A percentile compares a stretch with the other conserved stretches of the same genome.
Conservation (phyloP, 2,888 invertebrate species). For the Philopedon plagiatum region DNA sequence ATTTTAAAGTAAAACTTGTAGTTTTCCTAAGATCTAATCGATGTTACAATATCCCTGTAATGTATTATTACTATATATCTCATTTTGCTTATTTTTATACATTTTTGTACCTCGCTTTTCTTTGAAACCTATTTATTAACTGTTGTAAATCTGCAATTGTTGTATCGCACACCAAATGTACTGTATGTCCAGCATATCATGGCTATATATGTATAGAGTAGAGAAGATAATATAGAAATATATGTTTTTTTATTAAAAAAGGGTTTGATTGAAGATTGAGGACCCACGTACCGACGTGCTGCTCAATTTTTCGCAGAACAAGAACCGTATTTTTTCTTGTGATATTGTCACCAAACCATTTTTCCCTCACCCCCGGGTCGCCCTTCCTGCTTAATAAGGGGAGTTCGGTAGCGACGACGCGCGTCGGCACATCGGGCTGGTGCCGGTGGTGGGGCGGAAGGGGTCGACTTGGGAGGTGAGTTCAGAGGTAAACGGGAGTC, state of each 20-base stretch:
- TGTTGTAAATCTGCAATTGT: constrained; percentile 45
- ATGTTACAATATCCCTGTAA: constrained; percentile 29
- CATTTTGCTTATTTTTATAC: constrained; percentile 39
- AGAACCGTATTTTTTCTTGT: no score
- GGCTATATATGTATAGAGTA: constrained; percentile 30
- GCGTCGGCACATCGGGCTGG: no score
- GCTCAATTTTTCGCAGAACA: no score
- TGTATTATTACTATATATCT: constrained; percentile 21
- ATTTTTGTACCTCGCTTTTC: constrained; percentile 30
- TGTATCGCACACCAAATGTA: constrained; percentile 41
- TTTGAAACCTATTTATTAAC: constrained; percentile 22
- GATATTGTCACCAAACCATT: no score
- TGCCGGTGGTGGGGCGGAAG: no score
- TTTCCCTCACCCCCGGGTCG: no score
- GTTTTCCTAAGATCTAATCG: constrained; percentile 22
- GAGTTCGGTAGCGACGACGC: no score
- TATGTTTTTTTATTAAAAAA: constrained; percentile 9
- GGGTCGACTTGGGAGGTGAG: no score
- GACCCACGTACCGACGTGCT: no score
- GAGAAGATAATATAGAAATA: constrained; percentile 1
- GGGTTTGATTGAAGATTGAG: background rate
- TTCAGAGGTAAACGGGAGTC: no score
- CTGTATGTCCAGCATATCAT: constrained; percentile 44
- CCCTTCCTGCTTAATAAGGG: no score
- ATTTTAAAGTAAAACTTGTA: constrained; percentile 9